Evolutionary conservation across 2,888 invertebrate species (phyloP).

Genomic region (Pollenia griseotomentosa): DNA sequence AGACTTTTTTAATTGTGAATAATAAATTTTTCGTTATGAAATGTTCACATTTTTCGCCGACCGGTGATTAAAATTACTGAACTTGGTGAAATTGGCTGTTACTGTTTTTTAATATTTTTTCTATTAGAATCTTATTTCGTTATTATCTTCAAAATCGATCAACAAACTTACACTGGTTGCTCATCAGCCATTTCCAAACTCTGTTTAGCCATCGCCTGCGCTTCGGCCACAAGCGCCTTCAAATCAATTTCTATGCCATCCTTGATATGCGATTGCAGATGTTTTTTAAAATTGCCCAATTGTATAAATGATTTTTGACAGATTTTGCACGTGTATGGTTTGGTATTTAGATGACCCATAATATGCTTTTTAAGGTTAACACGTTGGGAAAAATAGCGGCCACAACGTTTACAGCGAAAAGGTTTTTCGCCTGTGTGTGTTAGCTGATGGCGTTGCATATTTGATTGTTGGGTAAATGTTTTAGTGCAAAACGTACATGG

Average conservation of each 20-base stretch:
- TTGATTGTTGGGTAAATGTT: slow-evolving; percentile 83
- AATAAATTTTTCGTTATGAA: no score
- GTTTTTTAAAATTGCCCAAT: slow-evolving; percentile 82
- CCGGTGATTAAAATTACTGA: no score
- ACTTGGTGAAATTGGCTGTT: no score
- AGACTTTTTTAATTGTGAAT: no score
- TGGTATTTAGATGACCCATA: slow-evolving; percentile 83
- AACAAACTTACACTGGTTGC: slow-evolving; percentile 78
- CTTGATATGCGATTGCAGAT: slow-evolving; percentile 81
- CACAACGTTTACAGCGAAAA: slow-evolving; percentile 83
- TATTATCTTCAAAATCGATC: no score
- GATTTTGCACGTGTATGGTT: slow-evolving; percentile 82
- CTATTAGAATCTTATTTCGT: no score
- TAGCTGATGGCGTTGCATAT: slow-evolving; percentile 83
- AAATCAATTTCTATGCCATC: slow-evolving; percentile 80
- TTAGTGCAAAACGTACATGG: slow-evolving; percentile 82
- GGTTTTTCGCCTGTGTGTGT: slow-evolving; percentile 84
- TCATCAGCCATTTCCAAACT: slow-evolving; percentile 77
- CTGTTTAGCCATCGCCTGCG: slow-evolving; percentile 79
- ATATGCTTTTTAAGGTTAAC: slow-evolving; percentile 84
- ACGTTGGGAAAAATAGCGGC: slow-evolving; percentile 83
- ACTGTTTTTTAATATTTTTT: no score
- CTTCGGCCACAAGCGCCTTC: slow-evolving; percentile 78
- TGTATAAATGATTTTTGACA: slow-evolving; percentile 83
- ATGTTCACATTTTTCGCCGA: no score